Evolutionary conservation across 2,888 invertebrate species (phyloP).

Genomic region (Eudasyphora cyanicolor): DNA sequence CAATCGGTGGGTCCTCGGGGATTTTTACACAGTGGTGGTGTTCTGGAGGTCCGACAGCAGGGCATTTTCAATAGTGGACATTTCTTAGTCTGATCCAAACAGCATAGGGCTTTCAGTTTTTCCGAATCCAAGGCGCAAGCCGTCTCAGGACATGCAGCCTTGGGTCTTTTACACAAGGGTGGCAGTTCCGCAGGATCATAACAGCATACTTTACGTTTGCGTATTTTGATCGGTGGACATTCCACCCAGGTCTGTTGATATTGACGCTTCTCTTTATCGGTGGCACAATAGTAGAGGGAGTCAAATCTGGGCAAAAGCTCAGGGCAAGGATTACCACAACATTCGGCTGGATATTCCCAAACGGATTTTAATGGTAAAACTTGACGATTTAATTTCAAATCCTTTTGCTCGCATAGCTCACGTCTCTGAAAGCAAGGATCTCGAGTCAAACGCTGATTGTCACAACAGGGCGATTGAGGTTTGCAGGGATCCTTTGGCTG

Average conservation of each 20-base stretch:
- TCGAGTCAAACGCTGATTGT: neutral
- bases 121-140: constrained; percentile 28
- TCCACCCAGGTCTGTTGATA: constrained; percentile 75
- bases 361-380: neutral
- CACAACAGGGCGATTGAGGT: constrained; percentile 21
- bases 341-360: constrained; percentile 48
- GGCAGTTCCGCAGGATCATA: constrained; percentile 44
- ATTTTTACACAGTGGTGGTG: constrained; percentile 45
- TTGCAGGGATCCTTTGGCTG: neutral
- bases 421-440: constrained; percentile 33
- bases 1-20: constrained; percentile 22
- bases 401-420: neutral
- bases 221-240: constrained; percentile 68
- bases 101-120: constrained; percentile 20
- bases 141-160: neutral
- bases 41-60: constrained; percentile 65
- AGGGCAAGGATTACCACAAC: constrained; percentile 64
- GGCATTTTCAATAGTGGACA: constrained; percentile 39
- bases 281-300: constrained; percentile 66
- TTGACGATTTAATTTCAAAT: neutral
- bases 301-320: constrained; percentile 66
- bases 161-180: constrained; percentile 27
- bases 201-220: constrained; percentile 70
- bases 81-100: neutral
- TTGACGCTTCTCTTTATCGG: constrained; percentile 70